These are phyloP conservation scores for Bursaphelenchus mucronatus DNA, from an alignment of 1,140 invertebrate genomes.

Conservation along the genomic window DNA sequence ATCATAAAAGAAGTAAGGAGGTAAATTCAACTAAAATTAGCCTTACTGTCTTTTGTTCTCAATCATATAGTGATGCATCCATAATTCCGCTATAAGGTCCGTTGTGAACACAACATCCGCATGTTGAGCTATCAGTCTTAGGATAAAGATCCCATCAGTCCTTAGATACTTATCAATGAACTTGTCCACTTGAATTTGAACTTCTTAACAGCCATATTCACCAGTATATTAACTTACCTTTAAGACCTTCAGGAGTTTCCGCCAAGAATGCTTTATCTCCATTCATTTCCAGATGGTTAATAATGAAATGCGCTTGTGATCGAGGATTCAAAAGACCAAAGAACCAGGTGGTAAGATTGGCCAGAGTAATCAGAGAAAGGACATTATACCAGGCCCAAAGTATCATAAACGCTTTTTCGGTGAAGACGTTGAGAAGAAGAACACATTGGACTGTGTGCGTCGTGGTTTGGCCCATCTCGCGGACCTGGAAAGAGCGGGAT, in stretches of 20 bases:
- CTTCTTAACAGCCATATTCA: constrained; percentile 28
- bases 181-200: constrained; percentile 38
- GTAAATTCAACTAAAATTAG: background rate
- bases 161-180: constrained; percentile 50
- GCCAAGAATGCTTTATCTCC: constrained; percentile 48
- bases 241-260: constrained; percentile 25
- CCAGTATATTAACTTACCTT: constrained; percentile 9
- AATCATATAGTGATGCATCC: constrained; percentile 47
- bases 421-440: constrained; percentile 40
- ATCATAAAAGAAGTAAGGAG: background rate
- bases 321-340: constrained; percentile 51
- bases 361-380: constrained; percentile 44
- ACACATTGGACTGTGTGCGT: constrained; percentile 56
- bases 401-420: constrained; percentile 52
- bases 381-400: constrained; percentile 54
- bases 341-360: constrained; percentile 47
- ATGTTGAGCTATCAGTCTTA: constrained; percentile 55
- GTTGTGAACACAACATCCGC: constrained; percentile 59
- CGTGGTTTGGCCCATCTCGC: constrained; percentile 58
- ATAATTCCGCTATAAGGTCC: constrained; percentile 47
- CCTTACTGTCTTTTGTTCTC: constrained; percentile 46
- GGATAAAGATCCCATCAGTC: constrained; percentile 51
- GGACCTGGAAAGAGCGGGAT: constrained; percentile 31
- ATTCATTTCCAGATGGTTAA: constrained; percentile 57
- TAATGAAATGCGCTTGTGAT: constrained; percentile 49